Evolutionary conservation across 2,797 vertebrate genomes (phyloP).

Genomic region (Cynopterus sphinx): DNA sequence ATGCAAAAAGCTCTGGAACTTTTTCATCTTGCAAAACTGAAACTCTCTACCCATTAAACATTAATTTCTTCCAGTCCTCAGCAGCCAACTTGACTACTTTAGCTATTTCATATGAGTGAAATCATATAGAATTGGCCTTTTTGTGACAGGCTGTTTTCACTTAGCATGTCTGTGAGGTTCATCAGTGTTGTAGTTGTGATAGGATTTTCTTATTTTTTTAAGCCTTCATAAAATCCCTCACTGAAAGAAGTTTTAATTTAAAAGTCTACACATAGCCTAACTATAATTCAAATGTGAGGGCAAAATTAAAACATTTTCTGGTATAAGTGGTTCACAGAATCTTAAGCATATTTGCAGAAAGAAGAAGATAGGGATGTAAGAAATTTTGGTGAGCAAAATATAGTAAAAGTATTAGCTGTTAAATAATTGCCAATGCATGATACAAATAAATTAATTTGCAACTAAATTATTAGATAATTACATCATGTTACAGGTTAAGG

Average conservation of each 20-base stretch:
- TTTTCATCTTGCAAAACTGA: constrained; percentile 3
- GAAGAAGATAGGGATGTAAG: background rate
- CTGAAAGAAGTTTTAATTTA: background rate
- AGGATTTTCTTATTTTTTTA: background rate
- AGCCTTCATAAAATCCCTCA: background rate
- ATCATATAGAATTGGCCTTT: background rate
- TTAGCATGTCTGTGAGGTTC: background rate
- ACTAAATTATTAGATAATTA: background rate
- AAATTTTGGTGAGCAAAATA: background rate
- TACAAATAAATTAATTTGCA: background rate
- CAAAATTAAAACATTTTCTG: background rate
- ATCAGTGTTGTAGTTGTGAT: background rate
- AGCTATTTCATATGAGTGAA: background rate
- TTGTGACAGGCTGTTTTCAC: background rate
- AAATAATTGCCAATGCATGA: background rate
- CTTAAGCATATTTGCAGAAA: background rate
- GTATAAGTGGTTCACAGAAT: background rate
- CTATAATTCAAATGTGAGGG: background rate
- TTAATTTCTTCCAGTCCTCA: background rate
- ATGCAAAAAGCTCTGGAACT: background rate
- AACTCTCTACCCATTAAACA: background rate
- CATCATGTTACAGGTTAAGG: background rate
- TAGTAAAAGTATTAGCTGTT: background rate
- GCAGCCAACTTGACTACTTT: background rate
- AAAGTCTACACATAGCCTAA: background rate